phyloP scores from a whole-genome alignment of 2,888 invertebrate genomes.

The Dimorphilus gyrociliatus region DNA sequence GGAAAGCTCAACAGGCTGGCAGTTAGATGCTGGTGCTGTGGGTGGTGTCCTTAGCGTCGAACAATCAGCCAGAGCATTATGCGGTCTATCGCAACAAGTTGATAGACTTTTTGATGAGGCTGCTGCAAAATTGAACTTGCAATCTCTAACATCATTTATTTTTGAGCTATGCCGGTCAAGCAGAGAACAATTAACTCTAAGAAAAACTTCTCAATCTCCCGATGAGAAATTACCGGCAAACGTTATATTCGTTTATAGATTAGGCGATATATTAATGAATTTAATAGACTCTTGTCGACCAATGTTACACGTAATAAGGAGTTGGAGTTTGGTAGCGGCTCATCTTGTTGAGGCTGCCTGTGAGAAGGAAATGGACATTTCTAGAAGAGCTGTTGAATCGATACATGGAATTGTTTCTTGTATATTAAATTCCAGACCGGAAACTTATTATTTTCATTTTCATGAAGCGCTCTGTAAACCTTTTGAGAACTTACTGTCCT shows the following conservation, averaged over 20 bases:
- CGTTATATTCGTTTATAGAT: slow-evolving; percentile 52
- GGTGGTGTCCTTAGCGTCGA: slow-evolving; percentile 45
- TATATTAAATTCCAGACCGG: slow-evolving; percentile 65
- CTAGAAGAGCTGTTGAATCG: slow-evolving; percentile 69
- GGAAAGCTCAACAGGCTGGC: slow-evolving; percentile 43
- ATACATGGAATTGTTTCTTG: slow-evolving; percentile 81
- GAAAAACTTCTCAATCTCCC: not conserved
- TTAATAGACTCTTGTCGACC: slow-evolving; percentile 72
- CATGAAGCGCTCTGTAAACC: slow-evolving; percentile 86
- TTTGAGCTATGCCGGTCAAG: slow-evolving; percentile 68
- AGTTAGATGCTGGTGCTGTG: slow-evolving; percentile 30
- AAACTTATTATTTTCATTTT: slow-evolving; percentile 81
- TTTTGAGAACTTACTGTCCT: slow-evolving; percentile 77
- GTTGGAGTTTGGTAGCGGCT: slow-evolving; percentile 76
- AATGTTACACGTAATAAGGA: slow-evolving; percentile 71
- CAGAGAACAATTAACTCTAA: slow-evolving; percentile 51
- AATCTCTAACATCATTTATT: slow-evolving; percentile 64
- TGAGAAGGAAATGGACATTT: slow-evolving; percentile 68
- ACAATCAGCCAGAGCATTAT: slow-evolving; percentile 71
- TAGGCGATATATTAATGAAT: slow-evolving; percentile 71
- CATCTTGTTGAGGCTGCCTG: slow-evolving; percentile 86
- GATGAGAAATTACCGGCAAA: slow-evolving; percentile 17
- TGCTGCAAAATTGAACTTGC: slow-evolving; percentile 66
- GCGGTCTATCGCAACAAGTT: slow-evolving; percentile 70
- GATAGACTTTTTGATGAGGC: slow-evolving; percentile 79